Conservation (phyloP, 2,797 vertebrate genomes). For the Esox masquinongy region DNA sequence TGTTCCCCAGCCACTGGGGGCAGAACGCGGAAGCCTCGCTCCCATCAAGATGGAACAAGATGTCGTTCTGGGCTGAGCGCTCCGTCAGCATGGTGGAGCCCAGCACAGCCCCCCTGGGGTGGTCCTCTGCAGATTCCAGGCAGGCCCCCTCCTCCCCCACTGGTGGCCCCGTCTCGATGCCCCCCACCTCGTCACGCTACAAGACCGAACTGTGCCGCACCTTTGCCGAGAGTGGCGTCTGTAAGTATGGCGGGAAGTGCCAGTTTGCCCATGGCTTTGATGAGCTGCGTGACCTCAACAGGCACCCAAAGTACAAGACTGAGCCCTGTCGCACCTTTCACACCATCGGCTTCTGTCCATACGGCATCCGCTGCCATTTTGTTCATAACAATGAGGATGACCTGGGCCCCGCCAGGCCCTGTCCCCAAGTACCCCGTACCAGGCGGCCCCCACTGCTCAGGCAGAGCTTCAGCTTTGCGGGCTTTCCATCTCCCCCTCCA, state of each 20-base stretch:
- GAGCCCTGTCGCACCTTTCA: conserved; percentile 83
- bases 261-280: conserved; percentile 80
- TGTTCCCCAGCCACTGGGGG: conserved; percentile 27
- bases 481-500: conserved; percentile 69
- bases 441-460: conserved; percentile 69
- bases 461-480: conserved; percentile 81
- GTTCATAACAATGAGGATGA: conserved; percentile 82
- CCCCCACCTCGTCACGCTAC: conserved; percentile 72
- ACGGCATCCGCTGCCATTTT: conserved; percentile 83
- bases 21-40: conserved; percentile 35
- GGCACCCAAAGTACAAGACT: conserved; percentile 83
- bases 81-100: conserved; percentile 62
- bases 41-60: conserved; percentile 29
- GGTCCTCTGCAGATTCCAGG: conserved; percentile 19
- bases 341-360: conserved; percentile 83
- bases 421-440: conserved; percentile 13
- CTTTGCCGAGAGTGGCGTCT: conserved; percentile 76
- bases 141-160: conserved; percentile 19
- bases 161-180: conserved; percentile 30
- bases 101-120: conserved; percentile 30
- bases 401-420: conserved; percentile 31
- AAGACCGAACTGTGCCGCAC: conserved; percentile 84
- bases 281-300: conserved; percentile 77
- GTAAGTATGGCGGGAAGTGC: conserved; percentile 82
- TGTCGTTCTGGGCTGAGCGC: conserved; percentile 54